A percentile compares a stretch with the other conserved stretches of the same genome.
Conservation (phyloP, 2,888 invertebrate genomes). For the Nephrotoma flavescens region DNA sequence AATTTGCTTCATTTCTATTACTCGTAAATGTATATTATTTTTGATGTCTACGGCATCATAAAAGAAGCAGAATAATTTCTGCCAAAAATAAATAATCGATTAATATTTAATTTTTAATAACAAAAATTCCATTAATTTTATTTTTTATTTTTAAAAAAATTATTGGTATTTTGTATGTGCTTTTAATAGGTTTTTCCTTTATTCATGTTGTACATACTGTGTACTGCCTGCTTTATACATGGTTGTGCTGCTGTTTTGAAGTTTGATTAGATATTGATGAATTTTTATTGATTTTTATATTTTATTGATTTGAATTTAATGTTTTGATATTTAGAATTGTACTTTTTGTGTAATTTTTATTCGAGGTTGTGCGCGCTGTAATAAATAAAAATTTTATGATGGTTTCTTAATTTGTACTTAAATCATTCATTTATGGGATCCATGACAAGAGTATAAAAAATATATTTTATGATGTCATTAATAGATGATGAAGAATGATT, state of each 20-base stretch:
- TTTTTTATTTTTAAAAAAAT: neutral
- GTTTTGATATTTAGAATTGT: neutral
- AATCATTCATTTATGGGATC: neutral
- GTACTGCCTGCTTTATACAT: neutral
- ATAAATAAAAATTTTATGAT: neutral
- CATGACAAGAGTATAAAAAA: neutral
- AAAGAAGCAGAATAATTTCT: neutral
- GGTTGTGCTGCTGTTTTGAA: neutral
- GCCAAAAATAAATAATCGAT: neutral
- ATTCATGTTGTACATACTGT: neutral
- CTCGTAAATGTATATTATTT: no score
- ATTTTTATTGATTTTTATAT: neutral
- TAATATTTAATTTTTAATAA: neutral
- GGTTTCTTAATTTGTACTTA: neutral
- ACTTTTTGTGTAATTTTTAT: neutral
- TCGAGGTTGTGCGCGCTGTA: neutral
- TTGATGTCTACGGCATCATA: no score
- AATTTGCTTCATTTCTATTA: no score
- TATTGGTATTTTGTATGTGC: neutral
- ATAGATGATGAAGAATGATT: neutral
- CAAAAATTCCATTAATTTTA: neutral
- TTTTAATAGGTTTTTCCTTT: neutral
- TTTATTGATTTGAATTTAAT: neutral
- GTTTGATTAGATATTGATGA: neutral
- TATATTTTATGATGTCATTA: neutral